These are phyloP conservation scores for Gallinago paraguaiae DNA, from an alignment of 2,113 vertebrate genomes.

Conservation along the genomic window DNA sequence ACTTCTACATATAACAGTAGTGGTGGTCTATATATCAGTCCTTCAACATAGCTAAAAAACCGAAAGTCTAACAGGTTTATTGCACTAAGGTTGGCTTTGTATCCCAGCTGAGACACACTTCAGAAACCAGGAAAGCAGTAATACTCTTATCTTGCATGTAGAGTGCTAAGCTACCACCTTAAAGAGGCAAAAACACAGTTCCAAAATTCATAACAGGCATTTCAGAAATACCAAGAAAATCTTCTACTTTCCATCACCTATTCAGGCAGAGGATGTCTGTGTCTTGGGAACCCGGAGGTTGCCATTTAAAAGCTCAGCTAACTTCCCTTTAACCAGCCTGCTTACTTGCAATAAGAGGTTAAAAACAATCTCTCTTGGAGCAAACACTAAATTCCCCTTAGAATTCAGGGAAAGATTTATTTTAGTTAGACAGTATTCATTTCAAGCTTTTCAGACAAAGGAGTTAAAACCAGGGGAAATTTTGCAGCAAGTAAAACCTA, in stretches of 20 bases:
- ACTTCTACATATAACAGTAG: background rate
- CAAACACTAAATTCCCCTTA: background rate
- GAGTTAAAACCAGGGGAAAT: background rate
- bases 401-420: background rate
- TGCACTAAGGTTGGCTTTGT: background rate
- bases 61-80: background rate
- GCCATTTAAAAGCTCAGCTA: background rate
- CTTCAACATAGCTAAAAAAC: background rate
- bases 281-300: background rate
- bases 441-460: background rate
- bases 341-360: background rate
- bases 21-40: fast-evolving
- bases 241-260: background rate
- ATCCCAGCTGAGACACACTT: background rate
- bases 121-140: background rate
- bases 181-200: background rate
- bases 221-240: background rate
- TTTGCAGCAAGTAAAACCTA: background rate
- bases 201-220: background rate
- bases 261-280: background rate
- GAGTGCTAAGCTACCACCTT: background rate
- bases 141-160: fast-evolving
- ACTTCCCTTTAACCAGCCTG: background rate
- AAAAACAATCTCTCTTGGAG: background rate
- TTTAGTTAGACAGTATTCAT: background rate